Evolutionary conservation across 2,113 vertebrate genomes (phyloP).

Genomic region (Colinus virginianus): DNA sequence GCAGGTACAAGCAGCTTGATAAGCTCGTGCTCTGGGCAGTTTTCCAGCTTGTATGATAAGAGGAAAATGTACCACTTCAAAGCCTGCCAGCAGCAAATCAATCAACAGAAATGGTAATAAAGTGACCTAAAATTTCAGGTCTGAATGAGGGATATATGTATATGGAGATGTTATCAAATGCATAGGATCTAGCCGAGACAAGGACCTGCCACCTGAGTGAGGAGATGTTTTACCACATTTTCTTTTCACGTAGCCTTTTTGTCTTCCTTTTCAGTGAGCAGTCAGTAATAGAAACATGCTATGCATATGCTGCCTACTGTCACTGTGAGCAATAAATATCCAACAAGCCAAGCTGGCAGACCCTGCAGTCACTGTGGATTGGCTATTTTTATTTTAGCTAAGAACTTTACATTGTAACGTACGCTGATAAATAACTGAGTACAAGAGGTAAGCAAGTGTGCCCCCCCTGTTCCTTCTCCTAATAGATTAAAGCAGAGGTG

Average conservation of each 20-base stretch:
- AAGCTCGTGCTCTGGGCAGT: conserved; percentile 28
- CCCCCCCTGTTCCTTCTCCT: neutral
- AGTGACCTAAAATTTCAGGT: neutral
- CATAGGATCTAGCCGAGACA: neutral
- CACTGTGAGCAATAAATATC: neutral
- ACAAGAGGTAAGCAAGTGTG: neutral
- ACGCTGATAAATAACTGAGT: neutral
- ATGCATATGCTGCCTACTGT: conserved; percentile 3
- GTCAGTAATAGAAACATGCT: neutral
- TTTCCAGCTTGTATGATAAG: neutral
- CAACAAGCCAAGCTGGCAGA: neutral
- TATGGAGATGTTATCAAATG: neutral
- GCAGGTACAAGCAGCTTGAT: conserved; percentile 42
- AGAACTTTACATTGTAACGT: neutral
- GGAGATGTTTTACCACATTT: neutral
- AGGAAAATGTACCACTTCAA: neutral
- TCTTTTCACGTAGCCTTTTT: neutral
- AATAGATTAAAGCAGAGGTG: neutral
- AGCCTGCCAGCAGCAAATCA: neutral
- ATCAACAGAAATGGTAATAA: conserved; percentile 18
- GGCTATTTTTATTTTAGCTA: conserved; percentile 1
- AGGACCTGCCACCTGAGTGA: neutral
- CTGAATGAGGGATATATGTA: neutral
- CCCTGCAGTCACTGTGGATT: neutral
- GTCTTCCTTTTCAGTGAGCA: neutral